These are phyloP conservation scores for Spodoptera exigua DNA, from an alignment of 2,888 invertebrate species.

Conservation along the genomic window DNA sequence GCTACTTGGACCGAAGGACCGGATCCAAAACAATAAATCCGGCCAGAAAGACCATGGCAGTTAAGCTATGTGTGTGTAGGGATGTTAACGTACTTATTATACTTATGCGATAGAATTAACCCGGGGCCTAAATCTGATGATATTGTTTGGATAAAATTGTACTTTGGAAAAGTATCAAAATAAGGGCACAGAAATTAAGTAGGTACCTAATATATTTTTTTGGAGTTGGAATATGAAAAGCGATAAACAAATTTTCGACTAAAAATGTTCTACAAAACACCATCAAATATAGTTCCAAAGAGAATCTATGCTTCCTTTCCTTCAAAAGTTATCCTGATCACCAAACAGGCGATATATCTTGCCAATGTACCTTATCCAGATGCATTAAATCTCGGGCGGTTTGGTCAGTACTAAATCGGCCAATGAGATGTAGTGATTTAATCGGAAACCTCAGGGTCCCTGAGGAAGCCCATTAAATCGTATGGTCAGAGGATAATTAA, in stretches of 20 bases:
- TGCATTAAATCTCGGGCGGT: slow-evolving; percentile 61
- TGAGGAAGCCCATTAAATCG: slow-evolving; percentile 88
- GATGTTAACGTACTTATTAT: slow-evolving; percentile 23
- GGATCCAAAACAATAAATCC: slow-evolving; percentile 70
- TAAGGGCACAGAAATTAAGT: not conserved
- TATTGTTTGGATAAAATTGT: too few species aligned
- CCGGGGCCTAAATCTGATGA: too few species aligned
- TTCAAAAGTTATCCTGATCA: too few species aligned
- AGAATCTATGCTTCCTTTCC: too few species aligned
- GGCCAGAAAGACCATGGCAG: slow-evolving; percentile 61
- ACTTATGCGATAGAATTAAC: slow-evolving; percentile 28
- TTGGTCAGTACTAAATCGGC: slow-evolving; percentile 86
- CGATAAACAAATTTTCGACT: too few species aligned
- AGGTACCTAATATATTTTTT: not conserved
- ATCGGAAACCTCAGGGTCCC: slow-evolving; percentile 87
- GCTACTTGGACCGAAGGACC: slow-evolving; percentile 68
- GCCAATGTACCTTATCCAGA: slow-evolving; percentile 50
- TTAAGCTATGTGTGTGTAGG: slow-evolving; percentile 51
- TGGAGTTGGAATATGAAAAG: not conserved
- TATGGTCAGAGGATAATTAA: slow-evolving; percentile 89
- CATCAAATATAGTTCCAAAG: too few species aligned
- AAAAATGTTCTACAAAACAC: too few species aligned
- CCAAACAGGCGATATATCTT: slow-evolving; percentile 29
- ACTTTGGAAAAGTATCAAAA: slow-evolving; percentile 30
- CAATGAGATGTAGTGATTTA: slow-evolving; percentile 89